phyloP scores from a whole-genome alignment of 2,797 vertebrate species.

The Lepus townsendii region DNA sequence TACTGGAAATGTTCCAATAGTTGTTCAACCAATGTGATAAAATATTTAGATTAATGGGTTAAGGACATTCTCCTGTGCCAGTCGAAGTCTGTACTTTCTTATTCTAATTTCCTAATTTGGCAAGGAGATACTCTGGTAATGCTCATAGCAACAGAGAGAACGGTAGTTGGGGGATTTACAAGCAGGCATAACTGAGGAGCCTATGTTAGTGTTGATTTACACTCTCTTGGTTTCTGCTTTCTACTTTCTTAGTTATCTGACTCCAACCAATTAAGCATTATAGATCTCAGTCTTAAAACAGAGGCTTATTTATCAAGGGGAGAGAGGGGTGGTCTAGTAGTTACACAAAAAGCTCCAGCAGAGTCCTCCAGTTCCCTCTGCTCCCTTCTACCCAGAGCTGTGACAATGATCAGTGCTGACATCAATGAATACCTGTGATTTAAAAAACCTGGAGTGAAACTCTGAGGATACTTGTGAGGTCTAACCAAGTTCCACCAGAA shows the following conservation, averaged over 20 bases:
- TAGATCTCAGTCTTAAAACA: constrained; percentile 30
- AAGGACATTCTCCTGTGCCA: constrained; percentile 45
- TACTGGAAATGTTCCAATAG: constrained; percentile 5
- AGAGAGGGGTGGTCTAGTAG: not conserved
- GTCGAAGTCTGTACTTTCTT: constrained; percentile 11
- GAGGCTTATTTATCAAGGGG: not conserved
- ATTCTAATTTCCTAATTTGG: constrained; percentile 42
- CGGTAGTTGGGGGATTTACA: not conserved
- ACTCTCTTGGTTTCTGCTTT: not conserved
- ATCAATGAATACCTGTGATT: not conserved
- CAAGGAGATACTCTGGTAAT: not conserved
- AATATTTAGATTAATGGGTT: constrained; percentile 63
- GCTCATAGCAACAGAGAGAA: not conserved
- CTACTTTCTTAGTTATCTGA: not conserved
- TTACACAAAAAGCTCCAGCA: not conserved
- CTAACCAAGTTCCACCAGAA: not conserved
- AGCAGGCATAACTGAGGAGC: not conserved
- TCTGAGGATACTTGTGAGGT: not conserved
- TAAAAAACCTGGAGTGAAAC: not conserved
- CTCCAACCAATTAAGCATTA: not conserved
- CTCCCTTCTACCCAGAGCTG: not conserved
- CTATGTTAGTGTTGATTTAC: not conserved
- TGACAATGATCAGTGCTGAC: not conserved
- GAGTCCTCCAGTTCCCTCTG: not conserved
- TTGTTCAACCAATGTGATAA: constrained; percentile 54